phyloP scores from a whole-genome alignment of 2,888 invertebrate species.

The Thelaira solivaga region DNA sequence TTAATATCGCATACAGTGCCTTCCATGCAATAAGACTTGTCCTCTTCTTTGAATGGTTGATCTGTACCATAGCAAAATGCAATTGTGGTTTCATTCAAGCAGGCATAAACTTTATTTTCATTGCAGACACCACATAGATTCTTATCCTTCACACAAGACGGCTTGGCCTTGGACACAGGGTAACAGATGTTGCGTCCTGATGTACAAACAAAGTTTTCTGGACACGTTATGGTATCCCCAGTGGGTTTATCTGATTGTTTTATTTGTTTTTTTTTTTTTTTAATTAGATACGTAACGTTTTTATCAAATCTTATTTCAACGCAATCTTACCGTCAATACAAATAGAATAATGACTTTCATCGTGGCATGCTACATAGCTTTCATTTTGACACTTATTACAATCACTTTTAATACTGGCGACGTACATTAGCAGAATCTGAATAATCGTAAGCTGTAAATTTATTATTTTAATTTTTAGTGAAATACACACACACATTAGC shows the following conservation, averaged over 20 bases:
- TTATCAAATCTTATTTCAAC: neutral
- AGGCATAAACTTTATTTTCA: slow-evolving; percentile 57
- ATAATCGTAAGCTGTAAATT: neutral
- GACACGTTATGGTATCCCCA: slow-evolving; percentile 48
- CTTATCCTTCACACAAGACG: slow-evolving; percentile 43
- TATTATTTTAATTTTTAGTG: neutral
- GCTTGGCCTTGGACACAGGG: slow-evolving; percentile 2
- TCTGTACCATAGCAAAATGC: slow-evolving; percentile 63
- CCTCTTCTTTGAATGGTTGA: slow-evolving; percentile 30
- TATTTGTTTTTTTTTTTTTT: neutral
- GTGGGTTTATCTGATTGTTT: slow-evolving; percentile 50
- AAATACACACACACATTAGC: neutral
- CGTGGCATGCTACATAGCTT: slow-evolving; percentile 60
- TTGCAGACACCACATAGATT: slow-evolving; percentile 63
- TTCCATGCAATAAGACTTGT: slow-evolving; percentile 54
- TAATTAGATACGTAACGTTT: neutral
- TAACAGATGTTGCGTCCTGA: slow-evolving; percentile 51
- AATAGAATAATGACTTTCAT: slow-evolving; percentile 58
- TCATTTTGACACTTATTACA: slow-evolving; percentile 59
- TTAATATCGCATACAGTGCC: slow-evolving; percentile 65
- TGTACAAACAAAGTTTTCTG: slow-evolving; percentile 54
- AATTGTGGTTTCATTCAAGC: slow-evolving; percentile 62
- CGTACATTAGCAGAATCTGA: neutral
- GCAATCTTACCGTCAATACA: slow-evolving; percentile 57
- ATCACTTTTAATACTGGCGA: neutral